Percentiles rank a stretch among this genome's conserved stretches.
phyloP scores from a whole-genome alignment of 2,113 vertebrate species.

The Pristiophorus japonicus region DNA sequence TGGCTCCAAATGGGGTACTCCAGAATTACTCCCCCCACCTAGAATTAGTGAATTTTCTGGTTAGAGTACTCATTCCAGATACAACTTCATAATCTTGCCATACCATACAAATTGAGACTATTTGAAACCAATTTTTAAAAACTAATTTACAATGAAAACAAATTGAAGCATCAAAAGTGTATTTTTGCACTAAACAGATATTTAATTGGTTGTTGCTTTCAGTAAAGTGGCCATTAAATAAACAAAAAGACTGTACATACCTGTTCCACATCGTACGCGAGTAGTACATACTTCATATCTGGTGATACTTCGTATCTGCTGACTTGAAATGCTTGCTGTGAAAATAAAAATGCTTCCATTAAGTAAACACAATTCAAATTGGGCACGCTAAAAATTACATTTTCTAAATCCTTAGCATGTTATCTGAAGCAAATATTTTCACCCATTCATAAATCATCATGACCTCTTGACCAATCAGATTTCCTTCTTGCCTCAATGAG shows the following conservation, averaged over 20 bases:
- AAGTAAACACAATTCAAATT: not conserved
- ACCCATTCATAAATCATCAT: not conserved
- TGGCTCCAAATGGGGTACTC: no score
- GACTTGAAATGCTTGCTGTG: conserved; percentile 83
- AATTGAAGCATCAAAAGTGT: not conserved
- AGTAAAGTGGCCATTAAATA: not conserved
- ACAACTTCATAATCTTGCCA: not conserved
- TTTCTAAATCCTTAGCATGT: not conserved
- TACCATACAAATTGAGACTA: not conserved
- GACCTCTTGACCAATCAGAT: not conserved
- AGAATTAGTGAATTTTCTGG: not conserved
- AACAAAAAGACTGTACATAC: conserved; percentile 60
- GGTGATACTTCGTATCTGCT: conserved; percentile 87
- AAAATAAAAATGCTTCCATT: conserved; percentile 36
- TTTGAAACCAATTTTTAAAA: not conserved
- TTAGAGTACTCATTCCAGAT: not conserved
- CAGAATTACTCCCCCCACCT: no score
- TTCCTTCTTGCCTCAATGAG: not conserved
- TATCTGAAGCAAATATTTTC: not conserved
- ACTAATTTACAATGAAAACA: not conserved
- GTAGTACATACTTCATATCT: conserved; percentile 81
- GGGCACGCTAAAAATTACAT: not conserved
- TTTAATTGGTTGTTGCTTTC: not conserved
- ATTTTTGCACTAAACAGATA: not conserved
- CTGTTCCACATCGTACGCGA: conserved; percentile 80